These are phyloP conservation scores for Aphelenchoides bicaudatus DNA, from an alignment of 2,888 invertebrate species.

Conservation along the genomic window DNA sequence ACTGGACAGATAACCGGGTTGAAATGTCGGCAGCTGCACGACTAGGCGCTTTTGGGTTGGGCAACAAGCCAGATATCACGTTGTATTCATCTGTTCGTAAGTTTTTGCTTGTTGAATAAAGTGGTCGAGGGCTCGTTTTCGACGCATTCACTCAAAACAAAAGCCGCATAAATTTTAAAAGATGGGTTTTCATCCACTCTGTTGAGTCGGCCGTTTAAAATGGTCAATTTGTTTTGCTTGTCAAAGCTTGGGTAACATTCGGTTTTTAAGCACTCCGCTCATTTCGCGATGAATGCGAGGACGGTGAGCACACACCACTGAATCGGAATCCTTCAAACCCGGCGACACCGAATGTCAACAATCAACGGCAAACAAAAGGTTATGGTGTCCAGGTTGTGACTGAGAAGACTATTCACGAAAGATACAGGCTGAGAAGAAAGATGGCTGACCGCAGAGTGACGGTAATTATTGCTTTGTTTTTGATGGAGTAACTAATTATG, in stretches of 20 bases:
- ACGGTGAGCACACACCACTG: conserved; percentile 10
- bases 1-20: too few relatives aligned
- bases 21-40: conserved; percentile 46
- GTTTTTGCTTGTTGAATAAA: conserved; percentile 20
- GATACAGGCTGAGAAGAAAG: conserved; percentile 21
- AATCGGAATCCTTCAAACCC: too few relatives aligned
- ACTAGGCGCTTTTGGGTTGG: conserved; percentile 42
- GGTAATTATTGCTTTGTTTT: too few relatives aligned
- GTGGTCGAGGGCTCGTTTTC: too few relatives aligned
- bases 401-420: conserved; percentile 25
- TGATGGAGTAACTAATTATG: not conserved
- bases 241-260: too few relatives aligned
- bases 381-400: conserved; percentile 30
- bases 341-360: conserved; percentile 9
- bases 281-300: conserved; percentile 28
- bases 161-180: not conserved
- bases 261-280: conserved; percentile 30
- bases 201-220: too few relatives aligned
- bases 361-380: conserved; percentile 21
- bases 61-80: conserved; percentile 18
- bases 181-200: conserved; percentile 16
- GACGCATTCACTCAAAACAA: not conserved
- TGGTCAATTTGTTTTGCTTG: too few relatives aligned
- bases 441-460: conserved; percentile 17
- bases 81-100: conserved; percentile 36